A percentile compares a stretch with the other conserved stretches of the same genome.
Evolutionary conservation across 2,797 vertebrate species (phyloP).

Genomic region (Aphelocoma californica): DNA sequence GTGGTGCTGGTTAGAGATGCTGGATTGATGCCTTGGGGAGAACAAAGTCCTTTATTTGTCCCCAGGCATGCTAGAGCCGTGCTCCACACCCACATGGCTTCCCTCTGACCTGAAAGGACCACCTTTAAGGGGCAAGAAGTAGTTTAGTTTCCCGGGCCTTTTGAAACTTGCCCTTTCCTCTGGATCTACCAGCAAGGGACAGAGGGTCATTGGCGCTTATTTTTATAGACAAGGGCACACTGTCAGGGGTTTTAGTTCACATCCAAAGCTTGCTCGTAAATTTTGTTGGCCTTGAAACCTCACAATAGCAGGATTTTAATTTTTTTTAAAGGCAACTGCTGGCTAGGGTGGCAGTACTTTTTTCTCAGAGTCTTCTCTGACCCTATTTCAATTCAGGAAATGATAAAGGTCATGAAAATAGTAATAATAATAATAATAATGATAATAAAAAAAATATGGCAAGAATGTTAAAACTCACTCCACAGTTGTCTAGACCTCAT

Average conservation of each 20-base stretch:
- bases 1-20: not conserved
- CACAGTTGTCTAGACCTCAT: not conserved
- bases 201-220: conserved; percentile 22
- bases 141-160: not conserved
- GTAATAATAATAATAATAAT: not conserved
- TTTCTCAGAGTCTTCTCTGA: not conserved
- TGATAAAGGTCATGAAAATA: not conserved
- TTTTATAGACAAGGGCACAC: conserved; percentile 46
- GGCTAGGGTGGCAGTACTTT: not conserved
- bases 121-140: conserved; percentile 52
- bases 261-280: not conserved
- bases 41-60: conserved; percentile 10
- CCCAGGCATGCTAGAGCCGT: not conserved
- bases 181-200: not conserved
- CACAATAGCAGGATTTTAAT: not conserved
- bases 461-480: not conserved
- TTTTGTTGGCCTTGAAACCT: conserved; percentile 23
- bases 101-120: conserved; percentile 53
- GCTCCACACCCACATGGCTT: not conserved
- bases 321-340: not conserved
- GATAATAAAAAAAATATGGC: not conserved
- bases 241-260: conserved; percentile 10
- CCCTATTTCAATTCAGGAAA: not conserved
- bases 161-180: conserved; percentile 21
- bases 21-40: conserved; percentile 41